Base-by-base conservation (phyloP, 2,797 vertebrate genomes). In the Natrix natrix region DNA sequence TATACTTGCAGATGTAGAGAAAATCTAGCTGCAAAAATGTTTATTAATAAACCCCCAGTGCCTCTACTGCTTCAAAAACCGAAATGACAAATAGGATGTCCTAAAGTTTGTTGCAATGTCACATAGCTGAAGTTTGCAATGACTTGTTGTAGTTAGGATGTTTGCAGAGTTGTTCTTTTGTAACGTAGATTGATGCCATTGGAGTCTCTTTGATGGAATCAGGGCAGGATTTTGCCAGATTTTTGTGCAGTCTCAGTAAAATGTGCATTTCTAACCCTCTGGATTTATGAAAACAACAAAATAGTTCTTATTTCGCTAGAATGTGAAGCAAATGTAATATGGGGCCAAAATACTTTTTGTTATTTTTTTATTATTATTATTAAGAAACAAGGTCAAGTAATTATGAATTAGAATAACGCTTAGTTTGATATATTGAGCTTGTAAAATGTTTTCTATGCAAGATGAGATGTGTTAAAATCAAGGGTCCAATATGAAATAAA, bases 21-120 rank as follows among this genome's bases (percentile, higher is more conserved):
- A 95, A 74, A 16, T 48, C 37, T 78, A 88, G 89, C 93, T 56
- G 63, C 54, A 89, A 63, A 95, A 95, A 95, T 90, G 90, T 60
- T 90, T 0, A 0, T 91, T 48, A 89, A 92, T 93, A 94, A 92
- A 95, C 92, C 96, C 96, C 59, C 88, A 94, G 88, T 96, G 97
- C 95, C 96, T 94, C 94, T 94, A 93, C 94, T 95, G 96, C 96
- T 94, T 97, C 95, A 66, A 93, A 96, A 95, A 90, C 90, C 95
- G 91, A 96, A 91, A 87, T 93, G 93, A 89, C 93, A 89, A 60
- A 24, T 37, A 59, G 59, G 89, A 86, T 86, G 48, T 55, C 94
- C 93, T 92, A 78, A 91, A 86, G 93, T 95, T 95, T 95, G 56
- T 93, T 94, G 24, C 89, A 0, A 14, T 95, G 93, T 95, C 87